Evolutionary conservation across 92 coral and sea anemone species (phyloP), one percentile per base, ranked within the genome.

Genomic region (Zoanthus solanderi): DNA sequence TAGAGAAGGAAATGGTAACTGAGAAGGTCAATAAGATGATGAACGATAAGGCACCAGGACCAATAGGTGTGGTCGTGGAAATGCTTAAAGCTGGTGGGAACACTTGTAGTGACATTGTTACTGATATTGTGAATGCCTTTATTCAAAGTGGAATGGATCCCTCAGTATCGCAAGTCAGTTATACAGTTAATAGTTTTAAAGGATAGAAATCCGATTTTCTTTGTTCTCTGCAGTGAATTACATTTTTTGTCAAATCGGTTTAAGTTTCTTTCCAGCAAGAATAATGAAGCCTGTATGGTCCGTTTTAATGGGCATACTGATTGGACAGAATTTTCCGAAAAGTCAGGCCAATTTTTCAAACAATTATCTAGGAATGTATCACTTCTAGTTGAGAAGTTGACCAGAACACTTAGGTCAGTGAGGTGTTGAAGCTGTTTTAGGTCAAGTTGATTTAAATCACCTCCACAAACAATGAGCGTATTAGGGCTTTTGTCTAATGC

Each of bases 371-470:
- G 90, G 71, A 29, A 61, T 28, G 87, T 30, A 30, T 83, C 78
- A 12, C 45, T 58, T 83, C 87, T 87, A 46, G 90, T 88, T 67
- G 87, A 87, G 60, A 88, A 88, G 54, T 79, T 78, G 37, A 80
- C 90, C 30, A 77, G 83, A 78, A 58, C 78, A n/a, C 67, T 69
- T 76, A 47, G 67, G 46, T 85, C 90, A 68, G 90, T 73, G 75
- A 78, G 48, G 83, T 75, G 48, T 63, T 57, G 48, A 42, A 87
- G 54, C 44, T 71, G 69, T 50, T 71, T 53, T 8, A 61, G 37
- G 69, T 57, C 37, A 23, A 87, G 90, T 44, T 71, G 86, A 78
- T 87, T 87, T 17, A 87, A 50, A 76, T 87, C 90, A 66, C 90
- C 90, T 28, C 90, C 86, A 42, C 86, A 87, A 73, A 87, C 85